These are phyloP conservation scores for Lophotriccus pileatus DNA, from an alignment of 2,797 vertebrate genomes.

Conservation along the genomic window DNA sequence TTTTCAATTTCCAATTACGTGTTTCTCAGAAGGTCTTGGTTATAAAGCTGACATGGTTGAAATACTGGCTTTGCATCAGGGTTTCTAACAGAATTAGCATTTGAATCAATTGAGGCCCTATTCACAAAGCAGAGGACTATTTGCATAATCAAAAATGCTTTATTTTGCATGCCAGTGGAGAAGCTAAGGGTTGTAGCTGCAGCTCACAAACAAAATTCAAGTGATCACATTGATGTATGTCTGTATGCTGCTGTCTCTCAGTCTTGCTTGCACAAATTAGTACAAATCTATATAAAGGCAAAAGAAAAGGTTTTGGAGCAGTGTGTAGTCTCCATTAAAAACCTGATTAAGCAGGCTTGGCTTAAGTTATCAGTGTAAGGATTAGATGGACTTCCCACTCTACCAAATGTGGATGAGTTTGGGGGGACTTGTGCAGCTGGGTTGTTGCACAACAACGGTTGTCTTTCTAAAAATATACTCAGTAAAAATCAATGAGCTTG, in stretches of 20 bases:
- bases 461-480: not conserved
- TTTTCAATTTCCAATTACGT: constrained; percentile 44
- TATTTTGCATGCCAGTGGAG: constrained; percentile 3
- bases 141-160: constrained; percentile 39
- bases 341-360: not conserved
- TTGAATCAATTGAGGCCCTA: constrained; percentile 44
- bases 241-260: not conserved
- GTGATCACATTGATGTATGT: not conserved
- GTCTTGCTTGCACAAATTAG: not conserved
- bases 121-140: constrained; percentile 39
- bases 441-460: not conserved
- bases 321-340: not conserved
- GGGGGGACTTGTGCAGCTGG: not conserved
- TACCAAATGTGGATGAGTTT: not conserved
- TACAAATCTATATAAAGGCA: not conserved
- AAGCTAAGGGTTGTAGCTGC: not conserved
- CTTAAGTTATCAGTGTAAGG: not conserved
- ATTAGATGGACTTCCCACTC: not conserved
- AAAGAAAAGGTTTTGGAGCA: not conserved
- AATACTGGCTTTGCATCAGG: constrained; percentile 57
- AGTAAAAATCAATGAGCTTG: not conserved
- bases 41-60: constrained; percentile 19
- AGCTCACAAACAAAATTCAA: not conserved
- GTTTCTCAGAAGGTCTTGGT: constrained; percentile 50
- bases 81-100: constrained; percentile 61